Evolutionary conservation across 2,113 vertebrate species (phyloP).

Genomic region (Anolis sagrei): DNA sequence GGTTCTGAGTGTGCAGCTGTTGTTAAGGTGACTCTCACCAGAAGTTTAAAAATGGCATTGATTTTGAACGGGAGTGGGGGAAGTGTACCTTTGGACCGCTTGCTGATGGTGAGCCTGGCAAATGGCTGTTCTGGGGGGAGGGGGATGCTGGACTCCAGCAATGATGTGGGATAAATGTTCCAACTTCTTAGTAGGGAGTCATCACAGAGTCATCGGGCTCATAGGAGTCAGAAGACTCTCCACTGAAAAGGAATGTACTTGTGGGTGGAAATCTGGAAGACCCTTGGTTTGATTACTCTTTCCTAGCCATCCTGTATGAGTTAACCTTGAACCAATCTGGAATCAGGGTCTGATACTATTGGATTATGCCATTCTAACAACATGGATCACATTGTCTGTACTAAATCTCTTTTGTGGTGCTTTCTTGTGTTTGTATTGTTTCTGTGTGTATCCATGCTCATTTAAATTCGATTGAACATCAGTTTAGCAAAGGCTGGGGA

Average conservation of each 20-base stretch:
- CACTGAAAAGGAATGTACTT: background rate
- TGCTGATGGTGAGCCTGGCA: background rate
- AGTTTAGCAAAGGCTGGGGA: background rate
- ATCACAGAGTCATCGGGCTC: conserved; percentile 90
- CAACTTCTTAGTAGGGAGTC: background rate
- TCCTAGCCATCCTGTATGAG: background rate
- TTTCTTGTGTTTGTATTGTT: background rate
- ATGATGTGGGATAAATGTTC: background rate
- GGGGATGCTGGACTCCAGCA: background rate
- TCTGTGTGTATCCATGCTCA: background rate
- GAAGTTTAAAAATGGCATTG: background rate
- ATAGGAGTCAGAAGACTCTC: conserved; percentile 57
- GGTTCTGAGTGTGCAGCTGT: background rate
- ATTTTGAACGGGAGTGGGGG: background rate
- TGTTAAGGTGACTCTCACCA: background rate
- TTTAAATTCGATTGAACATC: too few relatives aligned
- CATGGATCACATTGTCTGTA: conserved; percentile 24
- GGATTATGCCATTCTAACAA: background rate
- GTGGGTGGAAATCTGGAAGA: background rate
- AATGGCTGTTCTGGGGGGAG: too few relatives aligned
- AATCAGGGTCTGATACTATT: background rate
- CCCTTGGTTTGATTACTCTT: background rate
- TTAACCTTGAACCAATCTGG: conserved; percentile 24
- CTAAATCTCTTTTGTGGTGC: conserved; percentile 29
- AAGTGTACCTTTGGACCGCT: background rate